Evolutionary conservation across 1,140 invertebrate genomes (phyloP), one percentile per base, ranked within the genome.

Genomic region (Metopolophium dirhodum): DNA sequence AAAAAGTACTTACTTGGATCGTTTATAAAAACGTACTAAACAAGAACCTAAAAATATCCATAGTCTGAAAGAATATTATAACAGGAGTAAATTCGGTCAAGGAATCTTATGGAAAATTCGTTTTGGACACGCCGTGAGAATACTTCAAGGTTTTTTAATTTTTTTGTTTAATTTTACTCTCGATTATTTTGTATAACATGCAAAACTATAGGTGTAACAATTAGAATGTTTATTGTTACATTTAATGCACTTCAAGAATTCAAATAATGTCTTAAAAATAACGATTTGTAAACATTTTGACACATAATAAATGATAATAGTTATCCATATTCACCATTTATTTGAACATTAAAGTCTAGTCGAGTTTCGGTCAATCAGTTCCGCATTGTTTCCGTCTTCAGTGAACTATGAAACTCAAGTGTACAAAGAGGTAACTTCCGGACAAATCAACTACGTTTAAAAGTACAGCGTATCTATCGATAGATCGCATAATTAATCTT

Each of bases 21-120:
- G 54, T 45, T 45, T 6, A n/a, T 47, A 61, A 45, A 37, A 90
- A 90, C 26, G 23, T 68, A 90, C 88, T 90, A 23, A 37, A 68
- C 26, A 20, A 68, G 26, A 68, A 90, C 6, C 26, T 45, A 30
- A 30, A 90, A 68, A 90, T 90, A 90, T 90, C 89, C 7, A 68
- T 68, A 90, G 54, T 88, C 86, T 51, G 51, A 68, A 37, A 68
- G 87, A 51, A 82, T 86, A 77, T 91, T 41, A 45, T 85, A 92
- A 54, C 41, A 45, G 11, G 8, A 37, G 82, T 47, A 51, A 93
- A 86, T 83, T 93, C 91, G 91, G 91, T 93, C 91, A 93, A 93
- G 91, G 91, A 93, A 93, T 54, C 20, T 54, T 41, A 57, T 57
- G 82, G 91, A 93, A 86, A 93, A 93, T 93, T 93, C 82, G 82